Percentiles rank a stretch among this genome's conserved stretches.
Evolutionary conservation across 2,888 invertebrate species (phyloP).

Genomic region (Stenotaenia linearis): DNA sequence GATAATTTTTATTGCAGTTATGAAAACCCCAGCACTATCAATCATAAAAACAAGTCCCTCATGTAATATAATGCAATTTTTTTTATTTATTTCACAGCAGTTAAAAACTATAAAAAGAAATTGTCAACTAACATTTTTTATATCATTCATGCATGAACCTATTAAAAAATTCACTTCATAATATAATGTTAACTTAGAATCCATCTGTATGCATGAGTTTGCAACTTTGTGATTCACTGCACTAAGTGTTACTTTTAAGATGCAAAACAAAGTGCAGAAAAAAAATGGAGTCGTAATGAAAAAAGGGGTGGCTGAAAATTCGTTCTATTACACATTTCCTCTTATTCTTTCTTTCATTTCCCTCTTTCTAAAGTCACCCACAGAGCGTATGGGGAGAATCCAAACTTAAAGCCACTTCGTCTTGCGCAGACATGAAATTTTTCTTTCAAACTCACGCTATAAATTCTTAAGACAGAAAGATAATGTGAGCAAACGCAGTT

Average conservation of each 20-base stretch:
- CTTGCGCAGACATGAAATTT: not conserved
- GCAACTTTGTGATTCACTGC: slow-evolving; percentile 9
- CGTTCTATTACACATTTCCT: not conserved
- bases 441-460: not conserved
- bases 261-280: not conserved
- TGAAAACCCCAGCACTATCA: not conserved
- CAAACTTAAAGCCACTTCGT: not conserved
- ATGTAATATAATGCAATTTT: not conserved
- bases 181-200: not conserved
- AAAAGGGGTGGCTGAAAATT: not conserved
- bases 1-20: not conserved
- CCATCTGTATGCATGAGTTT: not conserved
- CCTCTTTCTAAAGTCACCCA: not conserved
- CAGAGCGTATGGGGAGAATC: not conserved
- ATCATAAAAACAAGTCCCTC: not conserved
- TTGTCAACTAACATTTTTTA: no score
- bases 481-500: slow-evolving; percentile 4
- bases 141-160: not conserved
- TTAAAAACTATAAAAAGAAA: no score
- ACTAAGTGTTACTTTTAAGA: not conserved
- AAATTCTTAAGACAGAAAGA: not conserved
- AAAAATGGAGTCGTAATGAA: not conserved
- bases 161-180: not conserved
- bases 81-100: not conserved
- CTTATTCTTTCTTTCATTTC: not conserved